A percentile compares a stretch with the other conserved stretches of the same genome.
Conservation (phyloP, 2,888 invertebrate genomes). For the Pyrrhia umbra region DNA sequence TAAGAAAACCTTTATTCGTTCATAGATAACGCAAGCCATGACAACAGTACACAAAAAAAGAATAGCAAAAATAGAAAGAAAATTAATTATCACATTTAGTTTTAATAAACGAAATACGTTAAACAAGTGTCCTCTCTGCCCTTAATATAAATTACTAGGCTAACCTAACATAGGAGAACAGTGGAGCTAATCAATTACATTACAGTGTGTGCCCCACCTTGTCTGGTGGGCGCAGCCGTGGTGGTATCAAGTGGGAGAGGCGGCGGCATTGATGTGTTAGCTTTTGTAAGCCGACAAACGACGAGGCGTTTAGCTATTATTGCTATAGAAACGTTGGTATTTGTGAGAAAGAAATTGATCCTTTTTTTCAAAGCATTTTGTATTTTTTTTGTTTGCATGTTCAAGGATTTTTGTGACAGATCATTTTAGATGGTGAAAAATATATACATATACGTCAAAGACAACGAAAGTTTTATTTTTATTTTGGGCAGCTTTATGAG, state of each 20-base stretch:
- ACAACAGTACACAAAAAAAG: too few species aligned
- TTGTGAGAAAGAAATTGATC: not conserved
- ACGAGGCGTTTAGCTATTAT: not conserved
- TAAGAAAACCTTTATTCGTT: too few species aligned
- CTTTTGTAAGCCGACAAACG: not conserved
- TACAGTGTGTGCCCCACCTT: conserved; percentile 42
- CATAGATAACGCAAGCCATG: too few species aligned
- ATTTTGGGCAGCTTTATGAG: too few species aligned
- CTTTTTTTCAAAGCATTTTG: too few species aligned
- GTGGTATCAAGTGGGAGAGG: conserved; percentile 40
- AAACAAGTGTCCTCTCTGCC: conserved; percentile 8
- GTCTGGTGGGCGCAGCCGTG: conserved; percentile 42
- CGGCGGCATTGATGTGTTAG: conserved; percentile 29
- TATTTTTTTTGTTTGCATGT: too few species aligned
- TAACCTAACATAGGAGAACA: conserved; percentile 37
- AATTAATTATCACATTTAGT: too few species aligned
- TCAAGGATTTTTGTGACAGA: too few species aligned
- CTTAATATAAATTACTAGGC: conserved; percentile 5
- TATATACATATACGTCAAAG: too few species aligned
- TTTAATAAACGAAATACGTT: not conserved
- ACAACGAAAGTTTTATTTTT: too few species aligned
- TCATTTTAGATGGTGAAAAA: too few species aligned
- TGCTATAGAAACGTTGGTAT: not conserved
- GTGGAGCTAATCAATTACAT: conserved; percentile 50
- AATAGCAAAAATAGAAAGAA: too few species aligned